Conservation (phyloP, 2,113 vertebrate species). For the Struthidea cinerea region DNA sequence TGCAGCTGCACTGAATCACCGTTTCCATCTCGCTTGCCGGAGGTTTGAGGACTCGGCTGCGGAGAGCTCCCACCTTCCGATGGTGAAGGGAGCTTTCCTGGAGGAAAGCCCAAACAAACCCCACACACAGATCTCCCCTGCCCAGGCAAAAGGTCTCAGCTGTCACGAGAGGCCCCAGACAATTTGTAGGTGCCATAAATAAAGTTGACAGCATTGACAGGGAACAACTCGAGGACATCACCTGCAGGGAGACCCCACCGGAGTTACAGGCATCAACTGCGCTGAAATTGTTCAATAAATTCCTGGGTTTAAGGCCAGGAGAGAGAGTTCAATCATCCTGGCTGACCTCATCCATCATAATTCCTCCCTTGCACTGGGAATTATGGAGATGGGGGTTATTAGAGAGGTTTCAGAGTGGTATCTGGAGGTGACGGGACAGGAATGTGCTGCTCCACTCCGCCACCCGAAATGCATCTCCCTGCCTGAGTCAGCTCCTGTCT, state of each 20-base stretch:
- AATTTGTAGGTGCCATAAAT: background rate
- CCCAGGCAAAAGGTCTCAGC: background rate
- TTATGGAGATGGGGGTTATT: background rate
- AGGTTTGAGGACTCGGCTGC: background rate
- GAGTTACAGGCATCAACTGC: background rate
- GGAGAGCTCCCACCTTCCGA: accelerated
- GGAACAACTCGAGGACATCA: background rate
- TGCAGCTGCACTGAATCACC: background rate
- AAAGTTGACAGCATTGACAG: background rate
- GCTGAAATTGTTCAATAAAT: constrained; percentile 5
- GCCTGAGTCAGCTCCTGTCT: background rate
- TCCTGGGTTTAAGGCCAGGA: background rate
- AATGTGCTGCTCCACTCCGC: accelerated
- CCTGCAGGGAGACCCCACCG: background rate
- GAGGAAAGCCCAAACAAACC: background rate
- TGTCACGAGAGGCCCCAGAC: background rate
- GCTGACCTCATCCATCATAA: background rate
- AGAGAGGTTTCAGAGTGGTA: accelerated
- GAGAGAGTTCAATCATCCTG: background rate
- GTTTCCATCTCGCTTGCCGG: accelerated
- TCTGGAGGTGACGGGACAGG: background rate
- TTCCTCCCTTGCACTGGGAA: background rate
- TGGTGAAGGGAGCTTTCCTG: background rate
- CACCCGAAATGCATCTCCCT: accelerated
- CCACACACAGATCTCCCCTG: accelerated